Percentiles rank a stretch among this genome's conserved stretches.
Conservation (phyloP, 2,797 vertebrate genomes). For the Cryptoblepharus egeriae region DNA sequence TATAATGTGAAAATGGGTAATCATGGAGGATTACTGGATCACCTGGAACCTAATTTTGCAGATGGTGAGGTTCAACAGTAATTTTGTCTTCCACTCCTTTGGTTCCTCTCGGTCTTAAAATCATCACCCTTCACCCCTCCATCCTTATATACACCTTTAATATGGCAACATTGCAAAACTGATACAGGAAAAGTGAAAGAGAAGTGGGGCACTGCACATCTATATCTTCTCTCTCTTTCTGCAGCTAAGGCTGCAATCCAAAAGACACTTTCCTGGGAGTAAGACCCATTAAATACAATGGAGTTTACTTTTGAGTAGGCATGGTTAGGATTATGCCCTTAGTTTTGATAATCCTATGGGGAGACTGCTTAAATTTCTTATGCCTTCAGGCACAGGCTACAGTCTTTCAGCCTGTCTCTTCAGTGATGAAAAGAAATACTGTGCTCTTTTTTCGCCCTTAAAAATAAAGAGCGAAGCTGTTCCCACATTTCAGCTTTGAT, state of each 20-base stretch:
- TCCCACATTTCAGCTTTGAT: background rate
- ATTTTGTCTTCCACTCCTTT: too few species aligned
- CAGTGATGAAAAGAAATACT: background rate
- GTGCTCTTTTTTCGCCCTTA: background rate
- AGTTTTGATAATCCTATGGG: too few species aligned
- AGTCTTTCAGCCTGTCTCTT: background rate
- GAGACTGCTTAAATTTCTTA: background rate
- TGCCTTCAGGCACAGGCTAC: background rate
- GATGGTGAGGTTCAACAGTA: too few species aligned
- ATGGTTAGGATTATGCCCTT: too few species aligned
- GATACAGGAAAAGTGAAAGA: background rate
- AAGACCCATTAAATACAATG: too few species aligned
- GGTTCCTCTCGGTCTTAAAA: background rate
- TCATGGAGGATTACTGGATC: too few species aligned
- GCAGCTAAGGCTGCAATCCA: background rate
- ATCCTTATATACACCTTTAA: background rate
- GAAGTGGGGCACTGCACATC: background rate
- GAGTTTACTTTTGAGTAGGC: too few species aligned
- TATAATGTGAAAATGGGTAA: too few species aligned
- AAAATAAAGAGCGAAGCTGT: background rate
- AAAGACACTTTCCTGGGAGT: too few species aligned
- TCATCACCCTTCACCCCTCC: background rate
- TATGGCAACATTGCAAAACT: background rate
- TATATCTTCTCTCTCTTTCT: background rate
- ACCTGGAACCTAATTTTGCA: too few species aligned